phyloP scores from a whole-genome alignment of 2,113 vertebrate species.

The Eublepharis macularius region DNA sequence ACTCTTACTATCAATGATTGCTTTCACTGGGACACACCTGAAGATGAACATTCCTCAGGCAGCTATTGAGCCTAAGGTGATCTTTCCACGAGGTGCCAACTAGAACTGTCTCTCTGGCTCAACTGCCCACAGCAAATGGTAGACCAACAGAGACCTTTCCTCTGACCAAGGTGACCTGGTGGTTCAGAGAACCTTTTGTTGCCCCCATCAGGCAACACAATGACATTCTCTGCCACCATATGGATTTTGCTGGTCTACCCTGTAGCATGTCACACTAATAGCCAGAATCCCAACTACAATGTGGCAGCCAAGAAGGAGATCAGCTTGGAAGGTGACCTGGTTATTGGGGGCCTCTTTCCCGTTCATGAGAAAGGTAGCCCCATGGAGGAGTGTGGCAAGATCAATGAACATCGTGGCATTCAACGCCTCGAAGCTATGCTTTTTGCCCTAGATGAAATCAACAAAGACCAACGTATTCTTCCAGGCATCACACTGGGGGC shows the following conservation, averaged over 20 bases:
- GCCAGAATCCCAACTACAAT: constrained; percentile 62
- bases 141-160: neutral
- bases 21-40: neutral
- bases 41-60: neutral
- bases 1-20: neutral
- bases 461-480: constrained; percentile 86
- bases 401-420: constrained; percentile 95
- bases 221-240: constrained; percentile 44
- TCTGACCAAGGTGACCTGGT: constrained; percentile 27
- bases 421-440: constrained; percentile 98
- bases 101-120: neutral
- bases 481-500: constrained; percentile 90
- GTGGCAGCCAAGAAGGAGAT: constrained; percentile 86
- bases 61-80: rapidly evolving
- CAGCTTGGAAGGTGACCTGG: constrained; percentile 90
- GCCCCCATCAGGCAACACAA: neutral
- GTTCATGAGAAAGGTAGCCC: constrained; percentile 93
- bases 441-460: constrained; percentile 94
- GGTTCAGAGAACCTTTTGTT: neutral
- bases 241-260: constrained; percentile 62
- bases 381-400: constrained; percentile 89
- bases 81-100: neutral
- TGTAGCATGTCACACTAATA: constrained; percentile 31
- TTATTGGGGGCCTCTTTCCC: constrained; percentile 94
- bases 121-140: constrained; percentile 21